Evolutionary conservation across 2,113 vertebrate species (phyloP).

Genomic region (Nesoenas mayeri): DNA sequence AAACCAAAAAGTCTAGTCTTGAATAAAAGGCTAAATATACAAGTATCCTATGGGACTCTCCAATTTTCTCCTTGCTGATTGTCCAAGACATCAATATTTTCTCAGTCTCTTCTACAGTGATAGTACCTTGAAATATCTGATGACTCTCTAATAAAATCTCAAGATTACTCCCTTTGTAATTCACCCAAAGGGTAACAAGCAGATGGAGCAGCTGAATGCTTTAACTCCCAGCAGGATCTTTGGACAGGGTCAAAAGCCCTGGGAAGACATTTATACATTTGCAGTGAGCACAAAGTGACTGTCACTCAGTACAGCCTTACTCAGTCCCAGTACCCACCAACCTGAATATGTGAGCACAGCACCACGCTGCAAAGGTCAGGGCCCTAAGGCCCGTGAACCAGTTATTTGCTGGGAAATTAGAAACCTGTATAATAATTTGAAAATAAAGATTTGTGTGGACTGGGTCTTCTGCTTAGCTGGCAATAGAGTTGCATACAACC

Average conservation of each 20-base stretch:
- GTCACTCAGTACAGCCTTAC: not conserved
- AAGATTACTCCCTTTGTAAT: not conserved
- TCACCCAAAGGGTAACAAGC: not conserved
- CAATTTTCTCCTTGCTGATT: not conserved
- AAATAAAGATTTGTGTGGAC: not conserved
- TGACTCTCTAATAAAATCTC: not conserved
- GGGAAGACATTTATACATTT: not conserved
- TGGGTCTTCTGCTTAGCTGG: not conserved
- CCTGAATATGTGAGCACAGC: not conserved
- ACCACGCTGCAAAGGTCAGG: not conserved
- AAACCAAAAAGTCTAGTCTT: not conserved
- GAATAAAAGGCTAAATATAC: not conserved
- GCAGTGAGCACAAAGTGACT: not conserved
- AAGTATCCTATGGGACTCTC: not conserved
- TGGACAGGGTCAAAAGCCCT: not conserved
- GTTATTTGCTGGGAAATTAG: not conserved
- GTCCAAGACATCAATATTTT: not conserved
- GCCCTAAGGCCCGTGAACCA: not conserved
- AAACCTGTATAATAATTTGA: not conserved
- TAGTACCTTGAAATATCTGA: not conserved
- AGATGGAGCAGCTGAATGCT: not conserved
- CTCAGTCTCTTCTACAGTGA: not conserved
- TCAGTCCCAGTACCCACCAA: not conserved
- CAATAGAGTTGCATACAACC: not conserved
- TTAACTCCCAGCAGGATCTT: not conserved